Evolutionary conservation across 2,888 invertebrate genomes (phyloP).

Genomic region (Saturnia pavonia): DNA sequence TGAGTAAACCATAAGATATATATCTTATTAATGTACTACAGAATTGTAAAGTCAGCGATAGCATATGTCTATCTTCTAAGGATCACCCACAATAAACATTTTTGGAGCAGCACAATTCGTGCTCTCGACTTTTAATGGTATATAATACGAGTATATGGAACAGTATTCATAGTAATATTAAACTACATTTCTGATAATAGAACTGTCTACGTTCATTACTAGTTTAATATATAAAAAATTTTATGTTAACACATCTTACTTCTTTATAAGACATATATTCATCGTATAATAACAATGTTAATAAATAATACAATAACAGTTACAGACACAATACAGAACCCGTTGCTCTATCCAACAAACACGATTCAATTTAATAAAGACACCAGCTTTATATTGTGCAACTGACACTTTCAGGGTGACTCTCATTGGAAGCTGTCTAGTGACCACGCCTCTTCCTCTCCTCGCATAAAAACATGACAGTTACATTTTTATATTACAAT

Average conservation of each 20-base stretch:
- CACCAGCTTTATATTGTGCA: conserved; percentile 53
- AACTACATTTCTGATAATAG: background rate
- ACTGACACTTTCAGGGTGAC: conserved; percentile 44
- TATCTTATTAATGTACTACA: too few relatives aligned
- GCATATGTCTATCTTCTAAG: too few relatives aligned
- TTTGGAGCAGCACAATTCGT: too few relatives aligned
- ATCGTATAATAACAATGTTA: background rate
- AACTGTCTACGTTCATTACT: background rate
- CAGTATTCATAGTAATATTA: too few relatives aligned
- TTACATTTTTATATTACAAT: conserved; percentile 49
- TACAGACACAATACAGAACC: conserved; percentile 10
- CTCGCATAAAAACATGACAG: conserved; percentile 56
- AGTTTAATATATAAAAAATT: background rate
- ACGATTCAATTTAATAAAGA: conserved; percentile 38
- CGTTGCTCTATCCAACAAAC: conserved; percentile 2
- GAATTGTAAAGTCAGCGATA: too few relatives aligned
- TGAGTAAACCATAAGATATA: too few relatives aligned
- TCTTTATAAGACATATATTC: background rate
- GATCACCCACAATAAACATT: too few relatives aligned
- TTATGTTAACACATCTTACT: background rate
- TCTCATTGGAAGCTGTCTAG: conserved; percentile 66
- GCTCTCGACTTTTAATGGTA: too few relatives aligned
- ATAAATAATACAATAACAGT: conserved; percentile 11
- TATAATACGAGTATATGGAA: too few relatives aligned
- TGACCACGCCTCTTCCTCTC: conserved; percentile 75